Conservation (phyloP, 2,113 vertebrate genomes). For the Trichechus manatus region DNA sequence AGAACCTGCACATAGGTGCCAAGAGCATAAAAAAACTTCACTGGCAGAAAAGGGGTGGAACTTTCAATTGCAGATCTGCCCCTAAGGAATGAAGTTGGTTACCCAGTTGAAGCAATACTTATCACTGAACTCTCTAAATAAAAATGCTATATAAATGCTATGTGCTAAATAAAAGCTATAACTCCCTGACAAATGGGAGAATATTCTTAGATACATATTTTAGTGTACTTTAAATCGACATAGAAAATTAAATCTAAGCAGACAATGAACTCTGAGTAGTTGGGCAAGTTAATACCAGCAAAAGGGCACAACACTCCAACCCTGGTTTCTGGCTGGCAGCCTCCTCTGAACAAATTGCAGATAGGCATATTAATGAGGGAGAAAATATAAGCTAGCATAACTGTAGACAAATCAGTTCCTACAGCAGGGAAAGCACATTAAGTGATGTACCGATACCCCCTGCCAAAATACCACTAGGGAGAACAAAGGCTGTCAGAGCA, state of each 20-base stretch:
- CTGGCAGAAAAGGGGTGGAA: background rate
- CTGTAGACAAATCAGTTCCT: conserved; percentile 63
- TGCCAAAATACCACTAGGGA: conserved; percentile 58
- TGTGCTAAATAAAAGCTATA: background rate
- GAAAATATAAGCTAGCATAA: conserved; percentile 67
- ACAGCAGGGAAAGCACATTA: conserved; percentile 21
- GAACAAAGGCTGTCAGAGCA: conserved; percentile 69
- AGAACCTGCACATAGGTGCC: background rate
- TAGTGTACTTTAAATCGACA: conserved; percentile 8
- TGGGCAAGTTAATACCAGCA: conserved; percentile 50
- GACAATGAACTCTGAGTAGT: background rate
- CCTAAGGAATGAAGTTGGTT: background rate
- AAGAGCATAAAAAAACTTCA: background rate
- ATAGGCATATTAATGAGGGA: conserved; percentile 69
- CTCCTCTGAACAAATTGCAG: conserved; percentile 64
- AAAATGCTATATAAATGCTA: background rate
- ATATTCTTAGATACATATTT: background rate
- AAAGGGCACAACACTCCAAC: conserved; percentile 14
- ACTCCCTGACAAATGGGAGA: background rate
- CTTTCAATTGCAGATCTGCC: background rate
- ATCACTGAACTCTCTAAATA: background rate
- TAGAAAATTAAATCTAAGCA: conserved; percentile 64
- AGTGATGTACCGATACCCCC: conserved; percentile 34
- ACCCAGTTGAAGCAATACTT: background rate
- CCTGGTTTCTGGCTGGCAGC: conserved; percentile 1